phyloP scores from a whole-genome alignment of 1,140 invertebrate genomes.

The Cherax destructor region DNA sequence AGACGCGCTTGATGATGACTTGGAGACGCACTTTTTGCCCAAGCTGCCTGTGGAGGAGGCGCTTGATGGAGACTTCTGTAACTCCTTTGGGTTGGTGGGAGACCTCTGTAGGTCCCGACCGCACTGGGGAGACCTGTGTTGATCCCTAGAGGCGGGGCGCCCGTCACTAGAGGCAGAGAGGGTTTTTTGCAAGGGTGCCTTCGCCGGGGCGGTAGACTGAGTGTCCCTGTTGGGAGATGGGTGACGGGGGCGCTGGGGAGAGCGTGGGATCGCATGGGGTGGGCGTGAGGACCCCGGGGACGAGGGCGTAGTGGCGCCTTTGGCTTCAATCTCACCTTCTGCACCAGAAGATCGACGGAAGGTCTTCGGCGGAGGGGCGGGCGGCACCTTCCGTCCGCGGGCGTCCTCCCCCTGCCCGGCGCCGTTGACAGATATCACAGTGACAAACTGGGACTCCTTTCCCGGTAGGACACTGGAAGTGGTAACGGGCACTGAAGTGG shows the following conservation, averaged over 20 bases:
- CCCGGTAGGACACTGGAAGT: neutral
- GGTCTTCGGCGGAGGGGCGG: conserved; percentile 74
- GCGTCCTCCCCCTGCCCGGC: conserved; percentile 70
- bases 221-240: conserved; percentile 54
- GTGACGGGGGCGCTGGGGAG: conserved; percentile 57
- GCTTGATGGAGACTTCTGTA: conserved; percentile 60
- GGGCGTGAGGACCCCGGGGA: conserved; percentile 51
- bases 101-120: conserved; percentile 53
- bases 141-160: conserved; percentile 24
- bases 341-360: conserved; percentile 71
- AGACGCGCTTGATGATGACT: conserved; percentile 67
- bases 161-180: conserved; percentile 50
- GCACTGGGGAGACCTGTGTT: conserved; percentile 20
- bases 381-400: conserved; percentile 74
- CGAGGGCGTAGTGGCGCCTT: conserved; percentile 45
- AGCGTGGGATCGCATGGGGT: conserved; percentile 52
- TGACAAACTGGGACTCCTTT: conserved; percentile 84
- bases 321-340: conserved; percentile 59
- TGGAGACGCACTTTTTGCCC: conserved; percentile 61
- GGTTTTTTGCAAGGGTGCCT: conserved; percentile 57
- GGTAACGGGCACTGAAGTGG: conserved; percentile 61
- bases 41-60: conserved; percentile 64
- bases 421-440: conserved; percentile 90
- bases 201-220: conserved; percentile 15
- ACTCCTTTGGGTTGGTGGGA: conserved; percentile 45